A percentile compares a stretch with the other conserved stretches of the same genome.
phyloP scores from a whole-genome alignment of 2,113 vertebrate genomes.

The Myocastor coypus region DNA sequence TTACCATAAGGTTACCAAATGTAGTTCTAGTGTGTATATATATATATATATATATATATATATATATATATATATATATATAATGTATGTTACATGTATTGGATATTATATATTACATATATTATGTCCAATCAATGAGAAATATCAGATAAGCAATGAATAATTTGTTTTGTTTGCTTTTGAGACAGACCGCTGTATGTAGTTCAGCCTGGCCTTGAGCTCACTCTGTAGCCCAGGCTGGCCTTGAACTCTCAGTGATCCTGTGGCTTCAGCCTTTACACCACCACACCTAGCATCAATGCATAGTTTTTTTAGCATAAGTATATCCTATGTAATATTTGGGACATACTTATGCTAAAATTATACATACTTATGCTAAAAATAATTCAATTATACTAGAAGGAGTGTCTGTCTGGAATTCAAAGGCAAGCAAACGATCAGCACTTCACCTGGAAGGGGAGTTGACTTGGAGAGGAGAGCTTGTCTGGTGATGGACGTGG shows the following conservation, averaged over 20 bases:
- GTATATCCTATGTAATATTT: neutral
- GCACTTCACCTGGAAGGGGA: neutral
- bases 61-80: neutral
- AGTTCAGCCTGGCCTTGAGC: neutral
- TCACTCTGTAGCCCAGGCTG: neutral
- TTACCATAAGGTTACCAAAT: neutral
- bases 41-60: neutral
- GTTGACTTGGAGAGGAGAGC: neutral
- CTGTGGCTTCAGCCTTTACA: neutral
- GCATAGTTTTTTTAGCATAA: neutral
- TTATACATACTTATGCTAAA: neutral
- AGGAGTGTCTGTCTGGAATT: neutral
- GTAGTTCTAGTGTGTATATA: neutral
- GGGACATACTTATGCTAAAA: neutral
- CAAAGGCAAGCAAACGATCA: neutral
- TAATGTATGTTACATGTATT: neutral
- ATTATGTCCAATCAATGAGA: neutral
- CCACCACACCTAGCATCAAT: neutral
- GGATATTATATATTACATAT: neutral
- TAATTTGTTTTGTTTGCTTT: neutral
- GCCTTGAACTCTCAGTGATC: neutral
- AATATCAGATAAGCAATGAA: neutral
- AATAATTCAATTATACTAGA: neutral
- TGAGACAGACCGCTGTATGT: neutral
- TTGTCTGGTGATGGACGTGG: neutral